Conservation (phyloP, 2,113 vertebrate genomes). For the Sander vitreus region DNA sequence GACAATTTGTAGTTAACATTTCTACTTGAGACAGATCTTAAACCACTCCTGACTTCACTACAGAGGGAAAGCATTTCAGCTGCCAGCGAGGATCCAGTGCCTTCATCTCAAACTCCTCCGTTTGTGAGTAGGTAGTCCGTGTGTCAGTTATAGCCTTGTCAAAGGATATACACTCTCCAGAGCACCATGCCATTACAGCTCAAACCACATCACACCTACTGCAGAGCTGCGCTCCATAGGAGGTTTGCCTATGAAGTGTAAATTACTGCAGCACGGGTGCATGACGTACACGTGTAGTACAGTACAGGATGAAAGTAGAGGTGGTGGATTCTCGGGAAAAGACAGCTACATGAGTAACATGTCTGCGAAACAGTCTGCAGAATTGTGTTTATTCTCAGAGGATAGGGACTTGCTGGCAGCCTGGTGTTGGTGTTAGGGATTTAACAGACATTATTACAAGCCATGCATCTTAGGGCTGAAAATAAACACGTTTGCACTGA, state of each 20-base stretch:
- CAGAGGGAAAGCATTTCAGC: neutral
- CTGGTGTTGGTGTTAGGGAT: neutral
- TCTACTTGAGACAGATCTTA: neutral
- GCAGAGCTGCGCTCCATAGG: neutral
- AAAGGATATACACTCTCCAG: neutral
- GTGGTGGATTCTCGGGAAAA: neutral
- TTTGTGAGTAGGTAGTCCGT: conserved; percentile 14
- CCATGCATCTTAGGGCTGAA: neutral
- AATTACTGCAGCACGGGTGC: conserved; percentile 1
- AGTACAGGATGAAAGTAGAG: neutral
- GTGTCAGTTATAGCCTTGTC: neutral
- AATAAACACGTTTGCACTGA: neutral
- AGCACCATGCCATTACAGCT: neutral
- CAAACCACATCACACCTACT: neutral
- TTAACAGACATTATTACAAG: neutral
- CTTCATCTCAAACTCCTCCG: conserved; percentile 16
- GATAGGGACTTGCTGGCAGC: neutral
- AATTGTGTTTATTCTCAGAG: neutral
- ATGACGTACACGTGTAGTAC: conserved; percentile 20
- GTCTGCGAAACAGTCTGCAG: neutral
- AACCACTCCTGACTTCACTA: neutral
- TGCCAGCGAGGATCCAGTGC: neutral
- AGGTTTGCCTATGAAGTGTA: conserved; percentile 4
- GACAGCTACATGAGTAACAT: neutral
- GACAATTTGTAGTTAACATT: neutral